These are phyloP conservation scores for Tribolium madens DNA, from an alignment of 1,140 invertebrate species.

Conservation along the genomic window DNA sequence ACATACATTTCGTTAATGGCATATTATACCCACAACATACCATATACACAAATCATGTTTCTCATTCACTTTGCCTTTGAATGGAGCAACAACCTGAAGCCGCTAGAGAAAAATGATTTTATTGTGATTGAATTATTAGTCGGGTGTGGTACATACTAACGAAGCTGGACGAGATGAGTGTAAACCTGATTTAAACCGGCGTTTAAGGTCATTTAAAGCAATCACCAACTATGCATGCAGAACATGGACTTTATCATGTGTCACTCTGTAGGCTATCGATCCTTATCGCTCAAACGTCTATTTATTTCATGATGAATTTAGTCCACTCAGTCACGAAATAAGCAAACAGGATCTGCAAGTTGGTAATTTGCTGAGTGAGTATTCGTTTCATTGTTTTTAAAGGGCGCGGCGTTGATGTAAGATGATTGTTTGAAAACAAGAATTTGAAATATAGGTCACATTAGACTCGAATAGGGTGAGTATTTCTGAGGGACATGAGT, in stretches of 20 bases:
- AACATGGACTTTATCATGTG: conserved; percentile 29
- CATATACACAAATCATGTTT: conserved; percentile 18
- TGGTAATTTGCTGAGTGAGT: conserved; percentile 6
- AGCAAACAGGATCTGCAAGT: neutral
- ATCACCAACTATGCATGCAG: conserved; percentile 21
- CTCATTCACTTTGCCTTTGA: conserved; percentile 1
- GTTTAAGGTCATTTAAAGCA: conserved; percentile 22
- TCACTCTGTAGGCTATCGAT: neutral
- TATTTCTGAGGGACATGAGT: neutral
- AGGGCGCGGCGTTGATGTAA: too few relatives aligned
- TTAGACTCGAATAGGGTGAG: neutral
- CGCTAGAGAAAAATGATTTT: conserved; percentile 35
- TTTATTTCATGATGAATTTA: conserved; percentile 7
- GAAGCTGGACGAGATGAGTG: conserved; percentile 37
- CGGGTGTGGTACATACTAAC: conserved; percentile 38
- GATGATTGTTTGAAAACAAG: neutral
- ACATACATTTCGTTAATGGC: conserved; percentile 21
- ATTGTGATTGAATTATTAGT: conserved; percentile 43
- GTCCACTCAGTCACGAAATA: conserved; percentile 3
- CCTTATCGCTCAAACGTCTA: neutral
- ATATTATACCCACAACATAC: conserved; percentile 6
- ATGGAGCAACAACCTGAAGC: conserved; percentile 38
- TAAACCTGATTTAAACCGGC: conserved; percentile 38
- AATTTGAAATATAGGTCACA: neutral
- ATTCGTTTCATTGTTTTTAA: neutral